phyloP scores from a whole-genome alignment of 2,888 invertebrate genomes.

The Tetranychus truncatus region DNA sequence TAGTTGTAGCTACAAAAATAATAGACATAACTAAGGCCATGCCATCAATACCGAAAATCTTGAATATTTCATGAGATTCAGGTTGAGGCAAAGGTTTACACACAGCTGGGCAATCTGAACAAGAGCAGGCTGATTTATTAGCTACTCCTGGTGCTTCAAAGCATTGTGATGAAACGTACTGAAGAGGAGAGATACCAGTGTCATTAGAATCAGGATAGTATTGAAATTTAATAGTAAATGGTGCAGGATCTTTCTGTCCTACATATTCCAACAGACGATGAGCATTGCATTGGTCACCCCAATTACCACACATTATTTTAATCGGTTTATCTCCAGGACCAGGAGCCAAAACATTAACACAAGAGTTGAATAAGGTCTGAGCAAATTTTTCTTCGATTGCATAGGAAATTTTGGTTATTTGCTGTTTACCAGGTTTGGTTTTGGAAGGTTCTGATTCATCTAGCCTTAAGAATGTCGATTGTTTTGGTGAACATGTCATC shows the following conservation, averaged over 20 bases:
- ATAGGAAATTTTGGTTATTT: neutral
- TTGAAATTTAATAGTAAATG: conserved; percentile 38
- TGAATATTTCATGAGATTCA: conserved; percentile 13
- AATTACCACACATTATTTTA: conserved; percentile 42
- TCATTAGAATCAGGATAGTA: conserved; percentile 39
- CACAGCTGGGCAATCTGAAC: conserved; percentile 26
- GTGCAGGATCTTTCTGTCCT: neutral
- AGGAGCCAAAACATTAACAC: conserved; percentile 60
- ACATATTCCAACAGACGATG: neutral
- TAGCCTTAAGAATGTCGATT: conserved; percentile 38
- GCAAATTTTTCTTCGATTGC: neutral
- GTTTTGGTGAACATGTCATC: conserved; percentile 58
- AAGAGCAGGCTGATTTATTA: conserved; percentile 44
- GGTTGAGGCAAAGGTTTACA: conserved; percentile 23
- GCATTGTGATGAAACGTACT: conserved; percentile 20
- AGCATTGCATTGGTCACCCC: neutral
- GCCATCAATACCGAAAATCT: conserved; percentile 21
- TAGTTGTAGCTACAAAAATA: conserved; percentile 19
- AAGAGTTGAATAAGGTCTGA: conserved; percentile 51
- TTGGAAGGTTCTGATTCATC: neutral
- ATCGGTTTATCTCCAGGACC: conserved; percentile 46
- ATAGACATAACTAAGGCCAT: conserved; percentile 23
- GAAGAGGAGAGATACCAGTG: conserved; percentile 16
- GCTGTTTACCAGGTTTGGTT: neutral
- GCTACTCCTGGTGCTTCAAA: conserved; percentile 18